phyloP scores from a whole-genome alignment of 92 coral and sea anemone species.

The Pocillopora meandrina region DNA sequence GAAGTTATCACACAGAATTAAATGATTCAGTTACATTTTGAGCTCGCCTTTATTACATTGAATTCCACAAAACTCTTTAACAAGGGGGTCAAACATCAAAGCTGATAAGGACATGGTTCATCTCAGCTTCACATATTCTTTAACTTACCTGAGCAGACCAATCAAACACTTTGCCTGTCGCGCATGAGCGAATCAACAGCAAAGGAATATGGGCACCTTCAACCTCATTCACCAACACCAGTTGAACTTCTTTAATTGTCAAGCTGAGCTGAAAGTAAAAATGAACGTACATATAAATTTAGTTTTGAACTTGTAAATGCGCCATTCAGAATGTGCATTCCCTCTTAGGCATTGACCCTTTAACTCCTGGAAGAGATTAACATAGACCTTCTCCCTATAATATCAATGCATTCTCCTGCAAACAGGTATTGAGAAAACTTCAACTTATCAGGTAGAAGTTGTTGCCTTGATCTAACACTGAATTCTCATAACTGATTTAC shows the following conservation, averaged over 20 bases:
- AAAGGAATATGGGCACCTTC: slow-evolving; percentile 86
- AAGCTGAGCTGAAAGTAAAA: slow-evolving; percentile 50
- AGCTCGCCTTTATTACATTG: neutral
- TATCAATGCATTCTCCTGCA: no score
- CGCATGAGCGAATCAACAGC: slow-evolving; percentile 67
- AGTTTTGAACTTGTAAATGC: neutral
- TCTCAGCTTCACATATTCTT: neutral
- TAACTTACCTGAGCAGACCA: slow-evolving; percentile 87
- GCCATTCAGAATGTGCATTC: no score
- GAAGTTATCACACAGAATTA: no score
- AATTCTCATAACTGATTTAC: no score
- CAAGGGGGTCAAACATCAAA: neutral
- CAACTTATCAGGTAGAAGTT: no score
- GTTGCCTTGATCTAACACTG: no score
- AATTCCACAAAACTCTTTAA: no score
- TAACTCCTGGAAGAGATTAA: no score
- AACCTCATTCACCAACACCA: slow-evolving; percentile 83
- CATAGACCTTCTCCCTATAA: no score
- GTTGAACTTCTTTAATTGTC: slow-evolving; percentile 71
- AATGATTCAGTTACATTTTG: neutral
- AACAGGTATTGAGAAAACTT: no score
- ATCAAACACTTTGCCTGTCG: slow-evolving; percentile 69
- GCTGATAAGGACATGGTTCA: neutral
- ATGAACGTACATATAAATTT: neutral
- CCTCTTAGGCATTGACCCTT: no score